These are phyloP conservation scores for Heloderma charlesbogerti DNA, from an alignment of 2,113 vertebrate genomes.

Conservation along the genomic window DNA sequence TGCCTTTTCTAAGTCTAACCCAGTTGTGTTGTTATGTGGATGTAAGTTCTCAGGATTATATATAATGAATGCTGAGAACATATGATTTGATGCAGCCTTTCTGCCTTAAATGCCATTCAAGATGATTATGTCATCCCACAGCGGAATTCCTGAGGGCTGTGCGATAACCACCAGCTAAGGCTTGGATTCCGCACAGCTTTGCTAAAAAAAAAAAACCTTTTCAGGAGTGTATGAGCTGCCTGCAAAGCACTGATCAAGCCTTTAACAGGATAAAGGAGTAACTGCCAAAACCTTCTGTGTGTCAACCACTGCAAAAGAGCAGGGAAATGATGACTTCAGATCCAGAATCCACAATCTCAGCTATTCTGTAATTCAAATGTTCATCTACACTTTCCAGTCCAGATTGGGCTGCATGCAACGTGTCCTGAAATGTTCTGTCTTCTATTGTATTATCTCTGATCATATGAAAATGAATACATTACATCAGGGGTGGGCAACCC, in stretches of 20 bases:
- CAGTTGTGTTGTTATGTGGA: not conserved
- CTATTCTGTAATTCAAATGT: not conserved
- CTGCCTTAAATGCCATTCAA: not conserved
- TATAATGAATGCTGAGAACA: constrained; percentile 14
- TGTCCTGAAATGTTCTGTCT: not conserved
- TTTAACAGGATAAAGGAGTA: constrained; percentile 6
- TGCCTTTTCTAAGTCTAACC: constrained; percentile 27
- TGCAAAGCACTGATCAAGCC: constrained; percentile 28
- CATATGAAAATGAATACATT: not conserved
- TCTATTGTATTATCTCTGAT: not conserved
- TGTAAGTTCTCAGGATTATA: not conserved
- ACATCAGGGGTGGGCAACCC: too few species aligned
- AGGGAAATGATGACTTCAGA: not conserved
- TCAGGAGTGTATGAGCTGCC: constrained; percentile 21
- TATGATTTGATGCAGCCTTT: not conserved
- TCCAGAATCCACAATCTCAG: not conserved
- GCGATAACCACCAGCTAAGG: constrained; percentile 4
- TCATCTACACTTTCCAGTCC: not conserved
- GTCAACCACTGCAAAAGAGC: not conserved
- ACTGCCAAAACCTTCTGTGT: not conserved
- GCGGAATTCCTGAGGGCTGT: constrained; percentile 12
- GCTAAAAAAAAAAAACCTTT: constrained; percentile 2
- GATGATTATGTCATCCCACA: not conserved
- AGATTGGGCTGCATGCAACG: not conserved
- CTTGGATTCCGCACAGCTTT: constrained; percentile 33